Evolutionary conservation across 2,888 invertebrate genomes (phyloP).

Genomic region (Thelaira solivaga): DNA sequence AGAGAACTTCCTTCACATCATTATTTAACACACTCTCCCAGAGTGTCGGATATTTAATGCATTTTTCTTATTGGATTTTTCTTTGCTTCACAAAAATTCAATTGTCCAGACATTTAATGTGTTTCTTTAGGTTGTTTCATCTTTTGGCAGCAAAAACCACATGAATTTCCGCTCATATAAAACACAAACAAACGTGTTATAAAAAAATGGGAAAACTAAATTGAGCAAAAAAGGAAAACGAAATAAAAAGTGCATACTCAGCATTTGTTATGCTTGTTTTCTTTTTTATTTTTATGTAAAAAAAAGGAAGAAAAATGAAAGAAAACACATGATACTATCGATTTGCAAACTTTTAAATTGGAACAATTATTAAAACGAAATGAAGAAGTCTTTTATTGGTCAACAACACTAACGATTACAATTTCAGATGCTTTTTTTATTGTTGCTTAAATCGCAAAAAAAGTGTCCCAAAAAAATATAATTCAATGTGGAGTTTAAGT

Average conservation of each 20-base stretch:
- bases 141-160: slow-evolving; percentile 38
- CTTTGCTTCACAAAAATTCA: slow-evolving; percentile 1
- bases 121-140: not conserved
- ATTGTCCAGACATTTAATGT: slow-evolving; percentile 4
- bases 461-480: no score
- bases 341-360: not conserved
- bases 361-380: slow-evolving; percentile 20
- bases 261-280: slow-evolving; percentile 18
- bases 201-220: not conserved
- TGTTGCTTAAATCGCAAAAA: no score
- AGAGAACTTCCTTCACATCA: slow-evolving; percentile 26
- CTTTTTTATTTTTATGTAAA: not conserved
- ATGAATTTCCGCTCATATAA: slow-evolving; percentile 24
- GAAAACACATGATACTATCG: not conserved
- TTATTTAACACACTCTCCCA: slow-evolving; percentile 47
- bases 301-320: not conserved
- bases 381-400: slow-evolving; percentile 37
- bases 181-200: not conserved
- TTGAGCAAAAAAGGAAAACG: not conserved
- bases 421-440: no score
- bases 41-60: slow-evolving; percentile 50
- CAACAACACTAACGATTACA: slow-evolving; percentile 18
- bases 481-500: no score
- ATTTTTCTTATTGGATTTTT: slow-evolving; percentile 4
- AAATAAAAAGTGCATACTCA: slow-evolving; percentile 4